These are phyloP conservation scores for Meandrina meandrites DNA, from an alignment of 92 coral and sea anemone species.

Conservation along the genomic window DNA sequence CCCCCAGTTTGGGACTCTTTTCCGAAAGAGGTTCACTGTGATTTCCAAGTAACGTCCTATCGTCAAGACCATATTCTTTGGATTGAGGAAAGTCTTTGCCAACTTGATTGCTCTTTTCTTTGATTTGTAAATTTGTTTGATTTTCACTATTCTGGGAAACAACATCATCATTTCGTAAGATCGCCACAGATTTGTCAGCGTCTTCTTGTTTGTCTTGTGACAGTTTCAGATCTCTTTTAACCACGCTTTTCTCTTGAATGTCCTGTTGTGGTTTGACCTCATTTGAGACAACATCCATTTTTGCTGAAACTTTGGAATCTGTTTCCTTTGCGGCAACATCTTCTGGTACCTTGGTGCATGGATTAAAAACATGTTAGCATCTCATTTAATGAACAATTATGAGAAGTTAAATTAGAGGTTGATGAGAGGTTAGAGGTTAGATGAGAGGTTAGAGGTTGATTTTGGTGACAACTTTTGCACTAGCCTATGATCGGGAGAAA, in stretches of 20 bases:
- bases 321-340: conserved; percentile 7
- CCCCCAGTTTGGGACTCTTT: neutral
- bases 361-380: neutral
- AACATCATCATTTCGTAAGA: neutral
- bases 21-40: conserved; percentile 10
- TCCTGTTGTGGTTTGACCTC: conserved; percentile 6
- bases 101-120: neutral
- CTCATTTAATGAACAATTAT: neutral
- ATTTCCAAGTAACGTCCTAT: conserved; percentile 1
- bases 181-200: neutral
- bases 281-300: neutral
- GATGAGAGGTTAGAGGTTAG: too few species aligned
- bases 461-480: too few species aligned
- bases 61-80: neutral
- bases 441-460: too few species aligned
- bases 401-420: too few species aligned
- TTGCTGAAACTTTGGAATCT: neutral
- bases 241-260: conserved; percentile 11
- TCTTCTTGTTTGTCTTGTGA: neutral
- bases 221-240: conserved; percentile 10
- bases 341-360: conserved; percentile 18
- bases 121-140: conserved; percentile 8
- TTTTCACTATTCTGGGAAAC: conserved; percentile 9
- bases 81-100: conserved; percentile 10
- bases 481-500: too few species aligned